Evolutionary conservation across 2,888 invertebrate species (phyloP).

Genomic region (Tipula confusa): DNA sequence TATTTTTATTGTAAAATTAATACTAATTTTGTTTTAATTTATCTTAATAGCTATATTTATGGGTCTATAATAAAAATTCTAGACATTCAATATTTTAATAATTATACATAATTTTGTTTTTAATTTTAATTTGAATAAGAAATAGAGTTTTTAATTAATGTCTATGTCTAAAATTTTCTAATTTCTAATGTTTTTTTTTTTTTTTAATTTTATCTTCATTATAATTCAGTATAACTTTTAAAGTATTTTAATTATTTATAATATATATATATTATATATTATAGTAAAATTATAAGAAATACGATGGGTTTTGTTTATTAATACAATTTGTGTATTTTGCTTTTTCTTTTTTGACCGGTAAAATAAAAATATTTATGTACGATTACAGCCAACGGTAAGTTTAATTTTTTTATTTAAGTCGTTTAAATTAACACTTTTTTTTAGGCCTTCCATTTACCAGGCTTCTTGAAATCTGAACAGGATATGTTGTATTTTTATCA

Average conservation of each 20-base stretch:
- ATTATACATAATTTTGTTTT: background rate
- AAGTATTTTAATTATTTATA: background rate
- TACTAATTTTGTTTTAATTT: background rate
- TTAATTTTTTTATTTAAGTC: background rate
- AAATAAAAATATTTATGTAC: slow-evolving; percentile 15
- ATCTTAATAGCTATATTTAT: background rate
- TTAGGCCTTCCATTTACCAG: background rate
- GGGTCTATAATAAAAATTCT: slow-evolving; percentile 12
- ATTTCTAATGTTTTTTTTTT: background rate
- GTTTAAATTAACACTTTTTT: background rate
- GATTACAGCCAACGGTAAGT: slow-evolving; percentile 25
- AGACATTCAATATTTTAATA: slow-evolving; percentile 20
- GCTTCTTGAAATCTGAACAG: background rate
- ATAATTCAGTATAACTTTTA: background rate
- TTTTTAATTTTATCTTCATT: background rate
- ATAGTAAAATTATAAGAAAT: background rate
- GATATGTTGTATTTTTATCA: slow-evolving; percentile 20
- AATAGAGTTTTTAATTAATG: background rate
- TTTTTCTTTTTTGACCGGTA: background rate
- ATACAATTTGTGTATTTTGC: background rate
- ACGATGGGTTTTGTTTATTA: background rate
- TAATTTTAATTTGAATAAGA: background rate
- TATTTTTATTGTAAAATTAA: background rate
- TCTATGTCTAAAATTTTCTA: slow-evolving; percentile 3
- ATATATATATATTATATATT: background rate